These are phyloP conservation scores for Tineola bisselliella DNA, from an alignment of 2,888 invertebrate genomes.

Conservation along the genomic window DNA sequence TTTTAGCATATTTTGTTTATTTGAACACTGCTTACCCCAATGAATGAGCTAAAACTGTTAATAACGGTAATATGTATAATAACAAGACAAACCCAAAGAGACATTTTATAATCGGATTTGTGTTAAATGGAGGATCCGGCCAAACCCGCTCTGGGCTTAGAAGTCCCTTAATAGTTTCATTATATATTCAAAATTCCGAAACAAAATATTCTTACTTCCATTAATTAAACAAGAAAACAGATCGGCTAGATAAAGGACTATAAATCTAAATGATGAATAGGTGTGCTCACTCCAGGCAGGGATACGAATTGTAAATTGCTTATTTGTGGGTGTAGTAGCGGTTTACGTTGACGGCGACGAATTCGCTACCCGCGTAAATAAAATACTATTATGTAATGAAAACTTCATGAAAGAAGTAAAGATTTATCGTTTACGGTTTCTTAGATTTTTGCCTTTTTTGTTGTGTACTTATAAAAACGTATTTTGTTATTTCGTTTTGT, in stretches of 20 bases:
- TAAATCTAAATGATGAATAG: conserved; percentile 67
- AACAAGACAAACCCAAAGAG: neutral
- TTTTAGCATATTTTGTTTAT: too few relatives aligned
- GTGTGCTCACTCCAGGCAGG: conserved; percentile 24
- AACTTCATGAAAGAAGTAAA: neutral
- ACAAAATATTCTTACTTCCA: conserved; percentile 37
- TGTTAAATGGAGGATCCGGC: conserved; percentile 5
- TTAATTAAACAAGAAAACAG: conserved; percentile 64
- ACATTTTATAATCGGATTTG: conserved; percentile 10
- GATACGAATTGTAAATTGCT: conserved; percentile 59
- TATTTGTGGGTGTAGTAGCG: conserved; percentile 30
- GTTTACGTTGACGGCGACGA: conserved; percentile 1
- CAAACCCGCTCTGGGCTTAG: neutral
- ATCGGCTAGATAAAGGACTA: conserved; percentile 59
- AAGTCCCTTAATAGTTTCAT: conserved; percentile 18
- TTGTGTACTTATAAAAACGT: too few relatives aligned
- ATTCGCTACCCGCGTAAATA: neutral
- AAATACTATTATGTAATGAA: conserved; percentile 10
- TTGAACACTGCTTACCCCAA: too few relatives aligned
- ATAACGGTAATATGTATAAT: neutral
- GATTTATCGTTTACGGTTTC: neutral
- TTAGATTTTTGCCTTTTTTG: too few relatives aligned
- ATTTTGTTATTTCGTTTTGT: too few relatives aligned
- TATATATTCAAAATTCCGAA: conserved; percentile 23
- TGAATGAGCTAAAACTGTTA: too few relatives aligned